These are phyloP conservation scores for Pachyramphus minor DNA, from an alignment of 2,113 vertebrate species.

Conservation along the genomic window DNA sequence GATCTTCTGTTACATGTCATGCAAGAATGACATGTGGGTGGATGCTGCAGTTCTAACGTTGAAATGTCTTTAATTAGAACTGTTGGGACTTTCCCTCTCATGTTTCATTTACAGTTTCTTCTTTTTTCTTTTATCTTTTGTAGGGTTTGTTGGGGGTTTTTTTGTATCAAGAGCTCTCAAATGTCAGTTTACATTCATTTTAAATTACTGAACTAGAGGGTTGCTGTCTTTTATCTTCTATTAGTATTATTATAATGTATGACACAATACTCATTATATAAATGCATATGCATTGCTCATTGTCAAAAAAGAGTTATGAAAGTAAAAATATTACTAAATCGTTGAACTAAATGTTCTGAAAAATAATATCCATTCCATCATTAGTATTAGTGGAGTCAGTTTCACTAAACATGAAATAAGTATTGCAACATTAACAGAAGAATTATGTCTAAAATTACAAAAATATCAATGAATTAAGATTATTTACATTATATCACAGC, in stretches of 20 bases:
- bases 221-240: background rate
- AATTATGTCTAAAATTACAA: background rate
- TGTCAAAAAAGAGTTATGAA: background rate
- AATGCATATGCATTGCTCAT: background rate
- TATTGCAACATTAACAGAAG: background rate
- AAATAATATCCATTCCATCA: background rate
- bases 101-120: slow-evolving; percentile 14
- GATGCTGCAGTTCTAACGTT: background rate
- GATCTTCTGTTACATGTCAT: slow-evolving; percentile 40
- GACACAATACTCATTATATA: background rate
- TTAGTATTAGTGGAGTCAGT: background rate
- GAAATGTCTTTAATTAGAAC: slow-evolving; percentile 46
- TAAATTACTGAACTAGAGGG: background rate
- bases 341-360: background rate
- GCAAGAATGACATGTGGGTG: slow-evolving; percentile 41
- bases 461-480: background rate
- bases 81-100: slow-evolving; percentile 22
- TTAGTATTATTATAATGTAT: background rate
- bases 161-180: background rate
- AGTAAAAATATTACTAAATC: background rate
- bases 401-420: background rate
- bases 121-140: background rate
- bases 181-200: background rate
- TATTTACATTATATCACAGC: background rate
- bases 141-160: background rate